Conservation (phyloP, 2,113 vertebrate species). For the Pithys albifrons region DNA sequence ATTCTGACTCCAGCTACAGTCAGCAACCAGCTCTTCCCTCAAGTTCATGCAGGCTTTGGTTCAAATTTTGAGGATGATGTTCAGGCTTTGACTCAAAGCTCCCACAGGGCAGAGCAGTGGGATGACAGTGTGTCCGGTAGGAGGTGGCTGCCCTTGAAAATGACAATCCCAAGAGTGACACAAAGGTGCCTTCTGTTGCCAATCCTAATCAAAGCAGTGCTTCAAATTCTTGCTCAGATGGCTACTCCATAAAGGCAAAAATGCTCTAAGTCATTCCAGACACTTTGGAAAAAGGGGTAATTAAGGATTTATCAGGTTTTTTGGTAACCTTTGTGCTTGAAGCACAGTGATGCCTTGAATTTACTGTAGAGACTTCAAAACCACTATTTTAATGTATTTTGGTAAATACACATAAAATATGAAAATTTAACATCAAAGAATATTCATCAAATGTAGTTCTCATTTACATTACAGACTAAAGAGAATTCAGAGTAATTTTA, state of each 20-base stretch:
- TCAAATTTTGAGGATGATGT: not conserved
- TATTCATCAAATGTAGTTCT: conserved; percentile 10
- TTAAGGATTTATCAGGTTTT: not conserved
- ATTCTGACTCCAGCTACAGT: not conserved
- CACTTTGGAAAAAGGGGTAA: not conserved
- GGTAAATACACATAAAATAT: conserved; percentile 10
- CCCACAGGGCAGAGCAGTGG: not conserved
- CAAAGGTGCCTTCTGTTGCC: not conserved
- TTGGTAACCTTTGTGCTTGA: not conserved
- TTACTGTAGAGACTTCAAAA: not conserved
- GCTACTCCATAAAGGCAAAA: not conserved
- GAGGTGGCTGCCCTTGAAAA: not conserved
- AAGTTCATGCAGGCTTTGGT: not conserved
- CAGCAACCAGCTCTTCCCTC: not conserved
- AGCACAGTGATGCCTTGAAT: not conserved
- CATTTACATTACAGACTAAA: conserved; percentile 36
- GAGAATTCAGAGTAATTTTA: conserved; percentile 41
- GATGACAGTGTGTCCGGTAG: rapidly evolving
- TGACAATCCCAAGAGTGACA: not conserved
- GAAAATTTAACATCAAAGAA: conserved; percentile 47
- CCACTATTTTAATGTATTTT: not conserved
- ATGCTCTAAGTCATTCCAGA: not conserved
- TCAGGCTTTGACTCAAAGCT: not conserved
- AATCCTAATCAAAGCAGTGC: not conserved
- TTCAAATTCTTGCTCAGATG: not conserved